Percentiles rank a stretch among this genome's conserved stretches.
Evolutionary conservation across 2,888 invertebrate species (phyloP).

Genomic region (Sminthurides aquaticus): DNA sequence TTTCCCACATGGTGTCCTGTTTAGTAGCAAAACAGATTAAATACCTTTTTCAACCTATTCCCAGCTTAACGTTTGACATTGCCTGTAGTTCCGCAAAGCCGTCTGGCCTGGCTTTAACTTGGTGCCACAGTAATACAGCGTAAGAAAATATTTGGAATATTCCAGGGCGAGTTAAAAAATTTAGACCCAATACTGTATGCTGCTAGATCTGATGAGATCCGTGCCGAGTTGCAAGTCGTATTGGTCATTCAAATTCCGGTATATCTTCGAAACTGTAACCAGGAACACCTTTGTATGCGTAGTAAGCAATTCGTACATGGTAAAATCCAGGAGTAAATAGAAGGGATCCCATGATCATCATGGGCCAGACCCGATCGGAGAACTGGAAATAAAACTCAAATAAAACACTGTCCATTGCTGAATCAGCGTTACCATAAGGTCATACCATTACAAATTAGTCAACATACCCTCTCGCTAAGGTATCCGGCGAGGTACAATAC

Average conservation of each 20-base stretch:
- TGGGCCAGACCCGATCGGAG: conserved; percentile 79
- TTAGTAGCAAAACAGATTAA: too few relatives aligned
- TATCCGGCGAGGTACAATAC: conserved; percentile 71
- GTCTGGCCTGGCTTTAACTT: too few relatives aligned
- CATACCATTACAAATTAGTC: background rate
- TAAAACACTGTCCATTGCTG: background rate
- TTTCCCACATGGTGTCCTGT: too few relatives aligned
- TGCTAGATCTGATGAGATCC: too few relatives aligned
- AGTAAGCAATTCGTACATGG: conserved; percentile 78
- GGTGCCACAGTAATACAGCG: too few relatives aligned
- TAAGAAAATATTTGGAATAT: too few relatives aligned
- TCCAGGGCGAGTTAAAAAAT: too few relatives aligned
- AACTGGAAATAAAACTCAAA: conserved; percentile 52
- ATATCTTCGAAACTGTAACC: conserved; percentile 83
- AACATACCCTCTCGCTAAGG: conserved; percentile 62
- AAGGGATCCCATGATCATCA: conserved; percentile 74
- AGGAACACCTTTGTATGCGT: conserved; percentile 72
- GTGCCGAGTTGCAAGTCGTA: too few relatives aligned
- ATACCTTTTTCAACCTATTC: too few relatives aligned
- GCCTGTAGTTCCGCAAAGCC: too few relatives aligned
- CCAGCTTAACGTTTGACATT: too few relatives aligned
- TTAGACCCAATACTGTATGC: too few relatives aligned
- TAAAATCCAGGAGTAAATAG: conserved; percentile 84
- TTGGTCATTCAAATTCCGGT: conserved; percentile 80
- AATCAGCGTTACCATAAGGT: background rate